A percentile compares a stretch with the other conserved stretches of the same genome.
Evolutionary conservation across 2,888 invertebrate genomes (phyloP).

Genomic region (Apamea monoglypha): DNA sequence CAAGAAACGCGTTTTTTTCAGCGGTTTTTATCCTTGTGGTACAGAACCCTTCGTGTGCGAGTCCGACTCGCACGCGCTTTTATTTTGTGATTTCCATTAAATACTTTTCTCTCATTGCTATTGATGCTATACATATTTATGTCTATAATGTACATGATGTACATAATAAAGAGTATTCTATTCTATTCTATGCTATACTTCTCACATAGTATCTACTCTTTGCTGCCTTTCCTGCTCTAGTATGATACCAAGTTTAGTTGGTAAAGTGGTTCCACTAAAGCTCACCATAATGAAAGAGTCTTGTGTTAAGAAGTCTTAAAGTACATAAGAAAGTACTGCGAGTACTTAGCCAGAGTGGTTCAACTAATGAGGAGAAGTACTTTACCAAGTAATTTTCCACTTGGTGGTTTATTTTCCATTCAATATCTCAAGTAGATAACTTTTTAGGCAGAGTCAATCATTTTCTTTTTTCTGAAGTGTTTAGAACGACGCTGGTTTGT

Average conservation of each 20-base stretch:
- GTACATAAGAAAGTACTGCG: conserved; percentile 5
- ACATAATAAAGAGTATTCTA: too few relatives aligned
- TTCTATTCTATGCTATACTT: background rate
- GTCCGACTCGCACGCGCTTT: background rate
- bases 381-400: conserved; percentile 34
- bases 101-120: background rate
- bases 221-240: background rate
- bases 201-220: background rate
- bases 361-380: conserved; percentile 23
- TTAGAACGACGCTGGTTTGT: background rate
- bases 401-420: conserved; percentile 26
- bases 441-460: conserved; percentile 8
- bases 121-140: background rate
- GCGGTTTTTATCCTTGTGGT: too few relatives aligned
- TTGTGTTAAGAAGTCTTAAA: conserved; percentile 7
- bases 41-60: too few relatives aligned
- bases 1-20: too few relatives aligned
- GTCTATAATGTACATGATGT: too few relatives aligned
- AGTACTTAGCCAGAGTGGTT: conserved; percentile 40
- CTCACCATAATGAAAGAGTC: background rate
- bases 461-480: conserved; percentile 18
- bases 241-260: background rate
- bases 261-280: background rate
- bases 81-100: background rate
- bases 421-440: conserved; percentile 30